Conservation (phyloP, 2,113 vertebrate species). For the Erythrolamprus reginae region DNA sequence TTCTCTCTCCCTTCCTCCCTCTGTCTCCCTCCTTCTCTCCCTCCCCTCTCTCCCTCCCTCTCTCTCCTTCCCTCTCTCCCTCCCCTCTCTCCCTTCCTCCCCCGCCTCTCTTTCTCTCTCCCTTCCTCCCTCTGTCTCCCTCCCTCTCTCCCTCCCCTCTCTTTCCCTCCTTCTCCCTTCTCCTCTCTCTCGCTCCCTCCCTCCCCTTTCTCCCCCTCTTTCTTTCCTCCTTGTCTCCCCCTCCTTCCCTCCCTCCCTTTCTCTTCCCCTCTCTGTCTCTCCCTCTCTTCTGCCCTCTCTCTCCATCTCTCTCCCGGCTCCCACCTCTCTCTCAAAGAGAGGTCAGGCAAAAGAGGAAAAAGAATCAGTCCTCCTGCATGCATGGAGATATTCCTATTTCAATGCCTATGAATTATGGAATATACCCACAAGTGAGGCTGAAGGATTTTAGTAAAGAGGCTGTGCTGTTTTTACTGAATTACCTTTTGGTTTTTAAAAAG, state of each 20-base stretch:
- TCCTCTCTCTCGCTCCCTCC: too few relatives aligned
- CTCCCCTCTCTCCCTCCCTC: too few relatives aligned
- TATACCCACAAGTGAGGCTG: background rate
- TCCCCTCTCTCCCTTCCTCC: too few relatives aligned
- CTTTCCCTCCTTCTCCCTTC: too few relatives aligned
- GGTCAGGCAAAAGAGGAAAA: background rate
- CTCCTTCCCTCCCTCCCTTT: accelerated
- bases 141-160: too few relatives aligned
- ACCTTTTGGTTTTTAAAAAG: background rate
- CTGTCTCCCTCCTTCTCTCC: accelerated
- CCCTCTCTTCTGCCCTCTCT: accelerated
- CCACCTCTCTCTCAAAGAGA: background rate
- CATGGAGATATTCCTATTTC: background rate
- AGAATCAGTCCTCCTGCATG: background rate
- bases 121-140: too few relatives aligned
- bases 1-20: too few relatives aligned
- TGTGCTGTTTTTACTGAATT: background rate
- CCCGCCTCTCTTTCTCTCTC: too few relatives aligned
- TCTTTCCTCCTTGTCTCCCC: too few relatives aligned
- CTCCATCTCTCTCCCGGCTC: too few relatives aligned
- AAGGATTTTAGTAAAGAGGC: background rate
- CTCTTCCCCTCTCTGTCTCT: too few relatives aligned
- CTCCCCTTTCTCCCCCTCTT: accelerated
- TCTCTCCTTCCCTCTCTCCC: accelerated
- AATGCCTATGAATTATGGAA: background rate